phyloP scores from a whole-genome alignment of 2,888 invertebrate species.

The Dynastes tityus region DNA sequence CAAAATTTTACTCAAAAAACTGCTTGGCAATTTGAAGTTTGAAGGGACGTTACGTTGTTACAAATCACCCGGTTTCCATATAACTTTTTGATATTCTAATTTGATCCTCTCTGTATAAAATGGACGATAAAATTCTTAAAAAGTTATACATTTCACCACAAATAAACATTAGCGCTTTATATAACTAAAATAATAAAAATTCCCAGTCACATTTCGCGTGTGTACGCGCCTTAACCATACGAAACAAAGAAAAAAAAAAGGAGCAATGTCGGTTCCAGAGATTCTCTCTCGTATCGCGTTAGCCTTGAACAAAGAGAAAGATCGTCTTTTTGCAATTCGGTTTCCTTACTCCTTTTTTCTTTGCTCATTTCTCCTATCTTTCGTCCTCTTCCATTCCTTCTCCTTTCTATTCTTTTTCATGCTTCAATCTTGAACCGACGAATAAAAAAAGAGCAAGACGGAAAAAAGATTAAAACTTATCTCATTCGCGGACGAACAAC shows the following conservation, averaged over 20 bases:
- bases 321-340: neutral
- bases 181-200: no score
- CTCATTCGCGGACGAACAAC: neutral
- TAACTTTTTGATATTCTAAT: no score
- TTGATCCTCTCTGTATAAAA: no score
- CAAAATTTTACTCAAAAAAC: no score
- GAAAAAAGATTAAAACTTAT: neutral
- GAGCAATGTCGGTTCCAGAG: neutral
- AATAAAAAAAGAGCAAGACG: neutral
- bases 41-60: no score
- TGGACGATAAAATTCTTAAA: no score
- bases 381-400: neutral
- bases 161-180: no score
- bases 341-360: neutral
- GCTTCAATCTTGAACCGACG: no score
- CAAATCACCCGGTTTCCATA: no score
- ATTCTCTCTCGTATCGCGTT: neutral
- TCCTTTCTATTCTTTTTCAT: neutral
- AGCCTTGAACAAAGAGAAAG: neutral
- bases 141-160: no score
- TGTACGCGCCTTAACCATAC: neutral
- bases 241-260: neutral
- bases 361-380: neutral
- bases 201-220: neutral
- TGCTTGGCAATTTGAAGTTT: no score